phyloP scores from a whole-genome alignment of 2,888 invertebrate species.

The Drosophila maculinotata region DNA sequence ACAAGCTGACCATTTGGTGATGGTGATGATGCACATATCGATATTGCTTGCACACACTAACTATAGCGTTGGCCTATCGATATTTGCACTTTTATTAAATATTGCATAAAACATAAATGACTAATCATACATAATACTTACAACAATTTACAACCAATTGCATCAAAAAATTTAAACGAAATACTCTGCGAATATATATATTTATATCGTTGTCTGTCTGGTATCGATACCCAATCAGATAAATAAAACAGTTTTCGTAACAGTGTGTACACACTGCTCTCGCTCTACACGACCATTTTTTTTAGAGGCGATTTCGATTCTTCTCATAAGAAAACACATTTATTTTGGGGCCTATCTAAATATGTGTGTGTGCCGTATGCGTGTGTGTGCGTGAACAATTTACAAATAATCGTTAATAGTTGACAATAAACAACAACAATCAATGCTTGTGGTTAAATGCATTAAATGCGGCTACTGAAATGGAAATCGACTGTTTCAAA shows the following conservation, averaged over 20 bases:
- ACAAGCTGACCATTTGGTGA: conserved; percentile 49
- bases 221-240: conserved; percentile 58
- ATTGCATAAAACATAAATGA: too few species aligned
- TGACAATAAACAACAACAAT: conserved; percentile 23
- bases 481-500: conserved; percentile 50
- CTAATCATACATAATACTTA: not conserved
- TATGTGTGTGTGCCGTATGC: conserved; percentile 59
- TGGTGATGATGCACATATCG: conserved; percentile 24
- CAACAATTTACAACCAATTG: not conserved
- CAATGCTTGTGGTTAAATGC: conserved; percentile 49
- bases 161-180: not conserved
- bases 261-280: conserved; percentile 64
- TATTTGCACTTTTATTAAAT: conserved; percentile 3
- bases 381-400: conserved; percentile 53
- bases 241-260: conserved; percentile 8
- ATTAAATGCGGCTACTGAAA: conserved; percentile 48
- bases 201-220: not conserved
- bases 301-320: conserved; percentile 63
- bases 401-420: conserved; percentile 46
- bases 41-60: not conserved
- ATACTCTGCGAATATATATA: not conserved
- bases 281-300: conserved; percentile 58
- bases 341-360: conserved; percentile 56
- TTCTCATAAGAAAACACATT: conserved; percentile 70
- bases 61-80: conserved; percentile 14